Evolutionary conservation across 2,113 vertebrate genomes (phyloP).

Genomic region (Xiphias gladius): DNA sequence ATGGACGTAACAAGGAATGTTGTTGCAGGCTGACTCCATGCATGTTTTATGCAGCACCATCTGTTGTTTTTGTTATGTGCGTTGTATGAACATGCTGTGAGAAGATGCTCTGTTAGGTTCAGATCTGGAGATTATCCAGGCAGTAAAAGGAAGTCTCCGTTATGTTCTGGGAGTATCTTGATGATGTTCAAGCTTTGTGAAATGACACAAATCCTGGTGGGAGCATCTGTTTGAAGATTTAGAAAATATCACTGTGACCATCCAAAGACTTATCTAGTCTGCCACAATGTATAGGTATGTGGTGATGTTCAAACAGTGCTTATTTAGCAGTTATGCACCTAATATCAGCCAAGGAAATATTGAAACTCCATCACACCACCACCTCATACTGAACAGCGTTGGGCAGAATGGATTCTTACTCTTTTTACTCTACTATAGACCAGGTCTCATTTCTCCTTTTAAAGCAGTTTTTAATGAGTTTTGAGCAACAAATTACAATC

Average conservation of each 20-base stretch:
- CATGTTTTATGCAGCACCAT: constrained; percentile 30
- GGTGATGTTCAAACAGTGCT: constrained; percentile 20
- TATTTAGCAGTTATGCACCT: constrained; percentile 21
- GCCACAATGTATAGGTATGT: constrained; percentile 18
- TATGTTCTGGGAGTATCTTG: neutral
- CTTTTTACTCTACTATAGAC: neutral
- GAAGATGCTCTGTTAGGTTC: constrained; percentile 15
- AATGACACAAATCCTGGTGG: constrained; percentile 34
- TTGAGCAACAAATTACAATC: neutral
- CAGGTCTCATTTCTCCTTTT: neutral
- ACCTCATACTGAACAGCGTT: neutral
- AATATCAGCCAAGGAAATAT: constrained; percentile 25
- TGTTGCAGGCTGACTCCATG: neutral
- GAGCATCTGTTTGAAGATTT: constrained; percentile 35
- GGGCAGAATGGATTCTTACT: neutral
- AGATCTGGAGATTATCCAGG: constrained; percentile 22
- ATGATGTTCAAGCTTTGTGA: constrained; percentile 13
- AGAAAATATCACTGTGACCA: constrained; percentile 22
- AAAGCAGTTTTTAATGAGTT: neutral
- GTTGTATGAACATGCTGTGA: constrained; percentile 44
- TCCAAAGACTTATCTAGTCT: constrained; percentile 9
- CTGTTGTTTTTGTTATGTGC: constrained; percentile 54
- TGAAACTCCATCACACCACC: neutral
- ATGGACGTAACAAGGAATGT: constrained; percentile 9
- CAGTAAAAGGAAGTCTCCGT: neutral